Evolutionary conservation across 2,797 vertebrate genomes (phyloP).

Genomic region (Eulemur coronatus): DNA sequence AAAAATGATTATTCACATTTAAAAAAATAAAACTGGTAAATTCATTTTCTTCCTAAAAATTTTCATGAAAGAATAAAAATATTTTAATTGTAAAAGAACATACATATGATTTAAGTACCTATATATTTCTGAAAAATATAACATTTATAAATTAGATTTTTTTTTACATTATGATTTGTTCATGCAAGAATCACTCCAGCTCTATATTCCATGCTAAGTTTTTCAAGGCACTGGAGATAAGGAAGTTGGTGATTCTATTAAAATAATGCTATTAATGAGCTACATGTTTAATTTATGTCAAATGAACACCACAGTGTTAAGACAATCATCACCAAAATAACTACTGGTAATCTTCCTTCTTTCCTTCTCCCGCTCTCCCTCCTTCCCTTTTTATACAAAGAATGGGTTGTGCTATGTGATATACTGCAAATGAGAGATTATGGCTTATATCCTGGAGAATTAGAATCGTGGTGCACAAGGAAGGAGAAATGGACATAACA

Average conservation of each 20-base stretch:
- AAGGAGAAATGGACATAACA: neutral
- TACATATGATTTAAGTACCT: neutral
- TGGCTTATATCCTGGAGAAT: neutral
- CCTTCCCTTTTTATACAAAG: neutral
- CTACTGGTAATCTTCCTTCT: too few relatives aligned
- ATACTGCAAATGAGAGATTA: neutral
- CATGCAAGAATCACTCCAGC: fast-evolving
- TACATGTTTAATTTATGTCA: neutral
- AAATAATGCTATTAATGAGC: neutral
- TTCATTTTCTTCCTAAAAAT: neutral
- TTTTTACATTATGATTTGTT: neutral
- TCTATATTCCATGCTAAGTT: neutral
- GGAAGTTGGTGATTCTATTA: neutral
- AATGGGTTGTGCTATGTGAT: neutral
- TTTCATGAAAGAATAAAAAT: neutral
- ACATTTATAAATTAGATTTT: neutral
- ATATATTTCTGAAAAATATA: neutral
- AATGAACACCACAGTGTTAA: too few relatives aligned
- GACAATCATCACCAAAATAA: too few relatives aligned
- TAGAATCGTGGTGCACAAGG: neutral
- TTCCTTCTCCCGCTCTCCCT: too few relatives aligned
- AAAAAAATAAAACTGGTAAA: neutral
- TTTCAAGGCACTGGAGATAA: neutral
- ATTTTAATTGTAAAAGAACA: neutral
- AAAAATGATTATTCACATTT: neutral